A percentile compares a stretch with the other conserved stretches of the same genome.
These are phyloP conservation scores for Tipula helvola DNA, from an alignment of 2,888 invertebrate genomes.

Conservation along the genomic window DNA sequence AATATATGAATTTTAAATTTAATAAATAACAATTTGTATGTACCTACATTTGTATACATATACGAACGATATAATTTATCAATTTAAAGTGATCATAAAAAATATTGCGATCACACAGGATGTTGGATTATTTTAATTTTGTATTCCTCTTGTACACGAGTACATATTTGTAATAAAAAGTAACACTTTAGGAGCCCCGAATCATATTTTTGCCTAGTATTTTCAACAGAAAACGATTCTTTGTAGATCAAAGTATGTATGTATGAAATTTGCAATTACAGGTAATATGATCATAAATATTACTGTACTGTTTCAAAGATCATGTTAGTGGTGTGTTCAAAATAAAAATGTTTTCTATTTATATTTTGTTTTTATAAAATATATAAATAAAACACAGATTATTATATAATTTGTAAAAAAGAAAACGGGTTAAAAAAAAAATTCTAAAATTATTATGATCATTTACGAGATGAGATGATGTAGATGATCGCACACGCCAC, in stretches of 20 bases:
- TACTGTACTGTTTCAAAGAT: background rate
- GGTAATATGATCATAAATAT: background rate
- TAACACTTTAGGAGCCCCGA: background rate
- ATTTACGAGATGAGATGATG: background rate
- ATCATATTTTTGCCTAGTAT: background rate
- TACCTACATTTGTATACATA: background rate
- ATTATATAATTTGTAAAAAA: background rate
- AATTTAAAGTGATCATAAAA: background rate
- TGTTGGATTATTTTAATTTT: background rate
- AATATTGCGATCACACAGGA: background rate
- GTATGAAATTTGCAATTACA: background rate
- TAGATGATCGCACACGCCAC: background rate
- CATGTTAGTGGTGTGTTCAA: background rate
- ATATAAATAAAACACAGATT: background rate
- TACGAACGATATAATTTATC: background rate
- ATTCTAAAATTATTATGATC: background rate
- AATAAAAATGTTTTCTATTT: background rate
- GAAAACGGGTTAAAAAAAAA: background rate
- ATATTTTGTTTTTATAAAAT: background rate
- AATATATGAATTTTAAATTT: conserved; percentile 4
- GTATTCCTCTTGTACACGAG: background rate
- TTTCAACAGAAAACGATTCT: background rate
- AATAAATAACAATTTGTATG: background rate
- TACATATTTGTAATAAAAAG: background rate
- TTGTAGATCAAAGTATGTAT: too few species aligned